Conservation (phyloP, 2,797 vertebrate genomes). For the Decapterus maruadsi region DNA sequence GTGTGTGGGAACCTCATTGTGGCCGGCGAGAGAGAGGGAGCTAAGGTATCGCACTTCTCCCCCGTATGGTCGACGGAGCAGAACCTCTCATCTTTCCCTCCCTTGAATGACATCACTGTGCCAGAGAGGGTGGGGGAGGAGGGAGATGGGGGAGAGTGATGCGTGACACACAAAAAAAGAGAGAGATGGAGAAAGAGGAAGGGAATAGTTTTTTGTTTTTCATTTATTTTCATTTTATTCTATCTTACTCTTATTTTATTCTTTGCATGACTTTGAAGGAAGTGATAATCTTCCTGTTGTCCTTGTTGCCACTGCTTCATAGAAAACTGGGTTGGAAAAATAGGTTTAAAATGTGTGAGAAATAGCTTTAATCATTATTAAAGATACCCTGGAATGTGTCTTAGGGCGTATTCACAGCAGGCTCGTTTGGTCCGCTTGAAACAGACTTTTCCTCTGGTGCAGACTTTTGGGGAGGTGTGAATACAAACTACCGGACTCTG, state of each 20-base stretch:
- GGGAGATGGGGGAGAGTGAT: slow-evolving; percentile 27
- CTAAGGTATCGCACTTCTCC: slow-evolving; percentile 66
- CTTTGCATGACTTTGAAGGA: not conserved
- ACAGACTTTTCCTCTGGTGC: no score
- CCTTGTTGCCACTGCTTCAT: not conserved
- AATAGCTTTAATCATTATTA: no score
- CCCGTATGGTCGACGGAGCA: slow-evolving; percentile 70
- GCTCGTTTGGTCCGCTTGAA: no score
- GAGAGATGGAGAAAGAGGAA: slow-evolving; percentile 20
- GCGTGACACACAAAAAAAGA: slow-evolving; percentile 61
- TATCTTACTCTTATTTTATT: slow-evolving; percentile 19
- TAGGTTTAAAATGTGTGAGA: no score
- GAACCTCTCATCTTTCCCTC: slow-evolving; percentile 75
- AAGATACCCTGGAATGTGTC: no score
- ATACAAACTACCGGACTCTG: no score
- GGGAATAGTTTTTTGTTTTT: no score
- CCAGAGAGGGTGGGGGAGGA: not conserved
- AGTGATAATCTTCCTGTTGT: not conserved
- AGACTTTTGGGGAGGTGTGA: no score
- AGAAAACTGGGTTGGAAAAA: no score
- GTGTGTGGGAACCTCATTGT: slow-evolving; percentile 84
- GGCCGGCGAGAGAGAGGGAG: slow-evolving; percentile 40
- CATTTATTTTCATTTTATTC: slow-evolving; percentile 8
- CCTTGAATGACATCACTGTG: slow-evolving; percentile 72
- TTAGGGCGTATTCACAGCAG: no score